Base-by-base conservation (phyloP, 23 tunicate species). In the Halocynthia aurantium region DNA sequence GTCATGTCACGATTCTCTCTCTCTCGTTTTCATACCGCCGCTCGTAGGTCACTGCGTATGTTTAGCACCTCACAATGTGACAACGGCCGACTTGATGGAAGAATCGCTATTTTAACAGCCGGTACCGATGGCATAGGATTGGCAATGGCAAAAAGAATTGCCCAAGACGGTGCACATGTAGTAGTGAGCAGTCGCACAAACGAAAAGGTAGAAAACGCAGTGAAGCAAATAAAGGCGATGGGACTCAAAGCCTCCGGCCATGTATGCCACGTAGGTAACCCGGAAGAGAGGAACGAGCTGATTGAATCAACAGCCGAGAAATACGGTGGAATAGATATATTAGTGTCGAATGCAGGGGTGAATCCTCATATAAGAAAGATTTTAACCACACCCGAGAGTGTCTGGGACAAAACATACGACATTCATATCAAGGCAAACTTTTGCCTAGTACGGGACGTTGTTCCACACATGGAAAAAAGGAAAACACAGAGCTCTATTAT, bases 171-270 rank as follows among this genome's bases (percentile, higher is more conserved):
- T 64, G 82, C 82, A 7, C 19, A 64, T 60, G 82, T 78, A 20
- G 82, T 78, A 50, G 82, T 78, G 10, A 78, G 82, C 72, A 78
- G 82, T 52, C 49, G 82, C 8, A 78, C 22, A 64, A 72, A 78
- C 31, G 55, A 66, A 53, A 80, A 80, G 51, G 66, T 80, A 7
- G 83, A 80, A 31, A 19, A 69, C 51, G 76, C 76, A 51, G 83
- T 80, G 54, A 60, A 53, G n/a, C 22, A 55, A 21, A 50, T 80
- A 52, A 55, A 68, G 53, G 22, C 11, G 22, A 62, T 19, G 15
- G 72, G 73, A 17, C 56, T 64, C n/a, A 62, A 78, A 63, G 78
- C 56, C 0, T 74, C 78, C 6, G 78, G 78, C 5, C n/a, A 8
- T 6, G 66, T 63, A 8, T 74, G 78, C 6, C 78, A 74, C 22